Base-by-base conservation (phyloP, 2,888 invertebrate genomes). In the Nomada ferruginata region DNA sequence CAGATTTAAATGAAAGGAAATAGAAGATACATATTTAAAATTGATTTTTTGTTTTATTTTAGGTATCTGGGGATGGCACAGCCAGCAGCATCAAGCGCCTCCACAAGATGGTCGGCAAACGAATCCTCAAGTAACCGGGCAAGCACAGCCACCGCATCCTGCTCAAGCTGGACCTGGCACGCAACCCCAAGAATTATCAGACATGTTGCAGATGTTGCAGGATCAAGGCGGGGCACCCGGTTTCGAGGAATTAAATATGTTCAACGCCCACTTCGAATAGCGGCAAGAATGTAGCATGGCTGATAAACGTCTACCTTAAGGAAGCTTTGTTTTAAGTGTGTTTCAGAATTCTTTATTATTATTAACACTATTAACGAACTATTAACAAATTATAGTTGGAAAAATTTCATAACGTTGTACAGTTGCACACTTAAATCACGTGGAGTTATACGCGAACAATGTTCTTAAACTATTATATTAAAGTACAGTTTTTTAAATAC, bases 201-300 rank as follows among this genome's bases (percentile, higher is more conserved):
- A 98, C 91, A 98, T 98, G 98, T 95, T 98, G 90, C 98, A 98
- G 94, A 98, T 98, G 96, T 94, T 98, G 76, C 95, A 94, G 78
- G 97, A 98, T 94, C 97, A 97, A 93, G 96, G 96, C 90, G 97
- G 96, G 71, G 95, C 97, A 53, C 95, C 97, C 76, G 96, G 97
- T 44, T 98, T 98, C 93, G 98, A 98, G 93, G 98, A 98, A 94
- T 95, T 98, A 91, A 97, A 97, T 92, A 98, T 98, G 98, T 98
- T 98, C 94, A 98, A 97, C 93, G 96, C 97, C 89, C 96, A 95
- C 89, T 97, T 97, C 91, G 96, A 96, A 94, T 89, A 89, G 88
- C 87, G 81, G 83, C 74, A 79, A 83, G 66, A 59, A 80, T 83
- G 69, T n/a, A 79, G 69, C 50, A 57, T 75, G 36, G 57, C 57